Evolutionary conservation across 2,888 invertebrate species (phyloP).

Genomic region (Aricia artaxerxes): DNA sequence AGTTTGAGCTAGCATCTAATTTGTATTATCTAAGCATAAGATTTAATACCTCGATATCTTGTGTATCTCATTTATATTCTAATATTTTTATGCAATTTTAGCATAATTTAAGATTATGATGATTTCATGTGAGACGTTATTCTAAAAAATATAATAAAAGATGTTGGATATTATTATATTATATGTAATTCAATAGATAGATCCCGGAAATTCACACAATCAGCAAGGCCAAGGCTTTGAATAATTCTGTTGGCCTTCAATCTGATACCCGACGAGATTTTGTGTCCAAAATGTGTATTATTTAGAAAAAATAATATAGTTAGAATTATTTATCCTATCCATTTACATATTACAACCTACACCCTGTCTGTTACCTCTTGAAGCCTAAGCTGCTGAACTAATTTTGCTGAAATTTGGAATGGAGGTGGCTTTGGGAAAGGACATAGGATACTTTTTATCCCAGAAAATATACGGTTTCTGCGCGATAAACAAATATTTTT

Average conservation of each 20-base stretch:
- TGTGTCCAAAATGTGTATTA: background rate
- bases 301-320: background rate
- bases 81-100: background rate
- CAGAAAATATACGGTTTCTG: too few relatives aligned
- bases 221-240: constrained; percentile 20
- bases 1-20: too few relatives aligned
- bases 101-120: background rate
- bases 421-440: too few relatives aligned
- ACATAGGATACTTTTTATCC: too few relatives aligned
- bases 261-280: background rate
- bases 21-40: background rate
- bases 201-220: constrained; percentile 29
- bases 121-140: background rate
- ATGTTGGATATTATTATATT: background rate
- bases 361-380: too few relatives aligned
- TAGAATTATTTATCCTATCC: background rate
- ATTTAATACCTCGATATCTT: background rate
- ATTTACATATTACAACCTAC: too few relatives aligned
- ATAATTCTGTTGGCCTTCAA: constrained; percentile 13
- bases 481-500: too few relatives aligned
- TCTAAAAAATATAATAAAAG: background rate
- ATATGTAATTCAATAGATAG: constrained; percentile 2
- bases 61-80: background rate
- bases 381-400: too few relatives aligned
- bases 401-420: too few relatives aligned